Evolutionary conservation across 2,113 vertebrate species (phyloP).

Genomic region (Pseudopodoces humilis): DNA sequence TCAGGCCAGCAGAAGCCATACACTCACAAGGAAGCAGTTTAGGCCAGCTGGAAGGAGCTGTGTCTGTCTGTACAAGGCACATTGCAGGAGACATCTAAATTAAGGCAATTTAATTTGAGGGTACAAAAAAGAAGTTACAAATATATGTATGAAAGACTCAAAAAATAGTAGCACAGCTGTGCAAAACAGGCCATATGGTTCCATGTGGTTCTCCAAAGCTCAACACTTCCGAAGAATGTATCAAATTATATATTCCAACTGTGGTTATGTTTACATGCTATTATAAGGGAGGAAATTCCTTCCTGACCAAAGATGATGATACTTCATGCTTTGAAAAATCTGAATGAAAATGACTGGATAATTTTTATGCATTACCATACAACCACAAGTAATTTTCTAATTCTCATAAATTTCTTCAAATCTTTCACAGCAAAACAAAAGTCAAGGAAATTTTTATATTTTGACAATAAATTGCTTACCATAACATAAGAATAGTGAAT

Average conservation of each 20-base stretch:
- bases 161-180: not conserved
- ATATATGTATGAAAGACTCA: not conserved
- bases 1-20: not conserved
- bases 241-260: not conserved
- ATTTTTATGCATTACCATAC: conserved; percentile 42
- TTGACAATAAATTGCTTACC: not conserved
- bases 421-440: not conserved
- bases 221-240: not conserved
- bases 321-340: conserved; percentile 26
- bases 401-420: conserved; percentile 19
- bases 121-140: not conserved
- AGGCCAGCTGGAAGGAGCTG: not conserved
- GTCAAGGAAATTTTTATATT: not conserved
- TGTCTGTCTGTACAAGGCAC: not conserved
- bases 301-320: conserved; percentile 24
- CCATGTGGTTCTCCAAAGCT: not conserved
- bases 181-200: not conserved
- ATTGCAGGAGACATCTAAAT: not conserved
- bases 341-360: conserved; percentile 34
- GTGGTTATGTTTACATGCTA: conserved; percentile 8
- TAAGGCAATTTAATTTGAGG: not conserved
- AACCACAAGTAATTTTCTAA: conserved; percentile 55
- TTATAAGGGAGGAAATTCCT: conserved; percentile 44
- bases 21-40: not conserved
- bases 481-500: not conserved